Conservation (phyloP, 2,797 vertebrate species). For the Melanotaenia boesemani region DNA sequence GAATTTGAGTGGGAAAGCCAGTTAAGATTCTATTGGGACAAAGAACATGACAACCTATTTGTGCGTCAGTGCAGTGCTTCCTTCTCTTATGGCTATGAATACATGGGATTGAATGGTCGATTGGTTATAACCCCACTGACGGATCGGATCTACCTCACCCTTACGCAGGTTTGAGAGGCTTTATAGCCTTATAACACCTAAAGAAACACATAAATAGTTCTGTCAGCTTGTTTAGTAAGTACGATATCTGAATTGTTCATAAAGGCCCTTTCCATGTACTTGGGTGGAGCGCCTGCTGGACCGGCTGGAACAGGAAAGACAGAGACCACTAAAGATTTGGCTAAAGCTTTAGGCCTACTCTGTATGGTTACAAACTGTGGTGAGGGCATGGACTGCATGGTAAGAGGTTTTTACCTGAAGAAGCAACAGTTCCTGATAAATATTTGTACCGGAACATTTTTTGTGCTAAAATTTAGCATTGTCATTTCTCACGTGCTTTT, state of each 20-base stretch:
- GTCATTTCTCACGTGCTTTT: background rate
- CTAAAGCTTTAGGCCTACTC: slow-evolving; percentile 95
- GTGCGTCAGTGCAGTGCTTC: slow-evolving; percentile 93
- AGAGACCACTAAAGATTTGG: slow-evolving; percentile 97
- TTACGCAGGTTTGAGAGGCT: slow-evolving; percentile 89
- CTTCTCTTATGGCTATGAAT: slow-evolving; percentile 96
- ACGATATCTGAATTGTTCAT: slow-evolving; percentile 22
- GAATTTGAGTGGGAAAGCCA: slow-evolving; percentile 99
- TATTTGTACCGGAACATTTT: background rate
- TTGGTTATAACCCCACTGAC: slow-evolving; percentile 97
- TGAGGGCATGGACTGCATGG: slow-evolving; percentile 98
- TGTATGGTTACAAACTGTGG: slow-evolving; percentile 98
- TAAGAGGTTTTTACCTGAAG: slow-evolving; percentile 66
- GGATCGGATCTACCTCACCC: slow-evolving; percentile 95
- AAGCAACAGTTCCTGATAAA: background rate
- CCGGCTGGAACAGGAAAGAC: slow-evolving; percentile 98
- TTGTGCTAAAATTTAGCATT: background rate
- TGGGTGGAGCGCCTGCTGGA: slow-evolving; percentile 95
- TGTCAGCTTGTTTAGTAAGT: background rate
- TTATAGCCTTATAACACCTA: background rate
- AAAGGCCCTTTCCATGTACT: slow-evolving; percentile 98
- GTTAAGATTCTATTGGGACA: slow-evolving; percentile 94
- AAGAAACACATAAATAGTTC: background rate
- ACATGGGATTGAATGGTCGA: slow-evolving; percentile 97
- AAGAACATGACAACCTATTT: slow-evolving; percentile 86